These are phyloP conservation scores for Eulemur rubriventer DNA, from an alignment of 2,797 vertebrate species.

Conservation along the genomic window DNA sequence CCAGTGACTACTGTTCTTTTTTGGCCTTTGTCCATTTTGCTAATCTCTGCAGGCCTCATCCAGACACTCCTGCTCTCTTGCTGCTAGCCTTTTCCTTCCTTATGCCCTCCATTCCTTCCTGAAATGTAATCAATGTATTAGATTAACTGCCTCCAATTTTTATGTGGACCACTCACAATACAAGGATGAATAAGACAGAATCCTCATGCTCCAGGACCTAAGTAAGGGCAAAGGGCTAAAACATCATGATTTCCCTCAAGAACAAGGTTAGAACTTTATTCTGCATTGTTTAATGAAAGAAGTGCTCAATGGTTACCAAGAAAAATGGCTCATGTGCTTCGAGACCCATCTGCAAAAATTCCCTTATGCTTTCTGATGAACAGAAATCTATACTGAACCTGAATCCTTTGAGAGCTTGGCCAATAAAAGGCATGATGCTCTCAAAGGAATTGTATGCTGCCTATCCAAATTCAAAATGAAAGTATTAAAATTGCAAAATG, in stretches of 20 bases:
- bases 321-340: neutral
- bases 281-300: neutral
- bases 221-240: neutral
- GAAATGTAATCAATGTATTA: neutral
- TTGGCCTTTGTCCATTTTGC: neutral
- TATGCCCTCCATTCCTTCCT: neutral
- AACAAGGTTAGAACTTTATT: neutral
- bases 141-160: neutral
- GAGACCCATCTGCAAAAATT: neutral
- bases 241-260: neutral
- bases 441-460: neutral
- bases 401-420: neutral
- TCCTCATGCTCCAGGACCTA: neutral
- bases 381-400: neutral
- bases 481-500: constrained; percentile 20
- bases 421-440: neutral
- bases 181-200: neutral
- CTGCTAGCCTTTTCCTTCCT: neutral
- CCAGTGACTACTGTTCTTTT: accelerated
- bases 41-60: neutral
- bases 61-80: too few relatives aligned
- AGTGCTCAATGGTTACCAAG: neutral
- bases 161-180: neutral
- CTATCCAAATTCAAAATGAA: constrained; percentile 48
- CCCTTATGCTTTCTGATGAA: neutral